Conservation (phyloP, 35 echinoderm and acorn worm genomes). For the Holothuria glaberrima region DNA sequence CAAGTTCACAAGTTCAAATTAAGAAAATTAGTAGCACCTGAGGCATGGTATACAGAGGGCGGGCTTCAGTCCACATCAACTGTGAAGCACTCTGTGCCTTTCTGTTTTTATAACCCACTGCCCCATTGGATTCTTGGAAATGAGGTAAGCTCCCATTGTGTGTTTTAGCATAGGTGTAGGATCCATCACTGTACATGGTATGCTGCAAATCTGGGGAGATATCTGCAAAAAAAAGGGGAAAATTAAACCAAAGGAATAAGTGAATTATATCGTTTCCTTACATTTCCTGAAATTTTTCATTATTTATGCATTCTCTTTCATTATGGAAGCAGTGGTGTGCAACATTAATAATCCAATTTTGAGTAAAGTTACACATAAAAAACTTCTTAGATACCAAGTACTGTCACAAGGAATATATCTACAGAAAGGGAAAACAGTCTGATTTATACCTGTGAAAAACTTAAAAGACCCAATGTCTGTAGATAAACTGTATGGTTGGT, state of each 20-base stretch:
- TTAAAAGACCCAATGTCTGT: no score
- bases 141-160: conserved; percentile 36
- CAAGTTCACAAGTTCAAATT: background rate
- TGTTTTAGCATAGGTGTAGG: conserved; percentile 27
- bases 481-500: no score
- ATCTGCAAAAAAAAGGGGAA: background rate
- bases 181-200: conserved; percentile 21
- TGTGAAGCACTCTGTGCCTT: conserved; percentile 23
- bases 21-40: conserved; percentile 61
- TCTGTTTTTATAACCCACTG: background rate
- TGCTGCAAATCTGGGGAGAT: conserved; percentile 40
- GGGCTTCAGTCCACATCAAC: conserved; percentile 56
- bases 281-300: no score
- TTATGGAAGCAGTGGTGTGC: no score
- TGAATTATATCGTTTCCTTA: no score
- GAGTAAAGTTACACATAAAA: no score
- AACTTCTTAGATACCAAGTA: no score
- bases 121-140: conserved; percentile 34
- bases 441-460: no score
- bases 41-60: conserved; percentile 83
- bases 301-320: no score
- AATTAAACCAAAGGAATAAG: background rate
- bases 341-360: no score
- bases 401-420: no score
- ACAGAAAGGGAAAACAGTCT: no score